Percentiles rank a stretch among this genome's conserved stretches.
Evolutionary conservation across 2,888 invertebrate genomes (phyloP).

Genomic region (Himalopsyche tibetana): DNA sequence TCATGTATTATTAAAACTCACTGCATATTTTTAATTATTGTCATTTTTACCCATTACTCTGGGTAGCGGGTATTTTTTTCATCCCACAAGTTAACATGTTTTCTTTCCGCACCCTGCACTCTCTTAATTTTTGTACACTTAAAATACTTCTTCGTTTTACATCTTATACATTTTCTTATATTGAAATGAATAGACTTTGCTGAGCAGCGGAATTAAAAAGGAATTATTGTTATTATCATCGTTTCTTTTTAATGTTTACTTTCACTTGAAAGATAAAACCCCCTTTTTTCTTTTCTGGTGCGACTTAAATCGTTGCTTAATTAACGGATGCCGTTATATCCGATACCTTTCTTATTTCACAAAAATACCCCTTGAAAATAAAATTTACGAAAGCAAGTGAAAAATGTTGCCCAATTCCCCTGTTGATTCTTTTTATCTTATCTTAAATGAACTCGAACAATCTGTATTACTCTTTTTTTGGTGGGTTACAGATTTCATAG

Average conservation of each 20-base stretch:
- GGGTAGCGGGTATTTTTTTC: neutral
- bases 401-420: slow-evolving; percentile 1
- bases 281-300: neutral
- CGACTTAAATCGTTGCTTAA: neutral
- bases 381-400: neutral
- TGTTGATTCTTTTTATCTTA: neutral
- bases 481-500: no score
- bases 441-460: neutral
- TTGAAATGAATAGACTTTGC: slow-evolving; percentile 1
- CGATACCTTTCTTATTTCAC: neutral
- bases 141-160: slow-evolving; percentile 2
- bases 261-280: neutral
- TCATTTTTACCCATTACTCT: neutral
- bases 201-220: neutral
- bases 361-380: neutral
- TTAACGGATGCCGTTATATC: slow-evolving; percentile 9
- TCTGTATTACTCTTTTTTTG: no score
- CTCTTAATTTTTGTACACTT: slow-evolving; percentile 16
- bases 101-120: neutral
- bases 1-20: no score
- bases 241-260: slow-evolving; percentile 4
- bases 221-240: slow-evolving; percentile 18
- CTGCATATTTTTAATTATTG: neutral
- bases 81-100: neutral
- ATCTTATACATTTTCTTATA: neutral